Evolutionary conservation across 2,888 invertebrate species (phyloP), one percentile per base, ranked within the genome.

Genomic region (Scaptomyza polygonia): DNA sequence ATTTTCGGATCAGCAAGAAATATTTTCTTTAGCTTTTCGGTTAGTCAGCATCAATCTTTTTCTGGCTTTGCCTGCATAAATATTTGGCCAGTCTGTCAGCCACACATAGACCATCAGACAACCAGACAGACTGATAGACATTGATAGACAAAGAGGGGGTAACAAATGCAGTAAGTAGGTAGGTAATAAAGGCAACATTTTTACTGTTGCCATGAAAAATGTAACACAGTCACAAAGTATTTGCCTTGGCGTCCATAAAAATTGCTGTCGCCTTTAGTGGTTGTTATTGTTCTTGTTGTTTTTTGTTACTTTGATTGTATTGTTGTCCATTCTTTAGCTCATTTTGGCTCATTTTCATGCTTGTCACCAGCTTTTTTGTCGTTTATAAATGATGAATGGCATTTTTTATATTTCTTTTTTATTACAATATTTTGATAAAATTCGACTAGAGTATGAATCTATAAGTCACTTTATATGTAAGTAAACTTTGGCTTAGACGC

Each of bases 171-270:
- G 80, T 55, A 66, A 79, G 85, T 77, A 67, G 70, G 67, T 72
- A 68, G 78, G 78, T 72, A 83, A 83, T 80, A 83, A 82, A 83
- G 76, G 62, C 57, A 68, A 83, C 64, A 70, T 80, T 83, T 82
- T 80, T 83, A 86, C 80, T 78, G 78, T 72, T 78, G 69, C 76
- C 76, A 83, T 80, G 78, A 83, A 86, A 77, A 78, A 72, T 78
- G 78, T 76, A 80, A 85, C 70, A 85, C 78, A 82, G 83, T 83
- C 80, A 78, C 86, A 82, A 85, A 79, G 80, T 80, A 81, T 85
- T 82, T 64, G 56, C 67, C 63, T 55, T 67, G 67, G 63, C 49
- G 72, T 67, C 71, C 79, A 84, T 84, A 79, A 74, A 78, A 84
- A 74, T 63, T 43, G 57, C 62, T 71, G 72, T 69, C 74, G 67